These are phyloP conservation scores for Limnephilus rhombicus DNA, from an alignment of 2,888 invertebrate genomes.

Conservation along the genomic window DNA sequence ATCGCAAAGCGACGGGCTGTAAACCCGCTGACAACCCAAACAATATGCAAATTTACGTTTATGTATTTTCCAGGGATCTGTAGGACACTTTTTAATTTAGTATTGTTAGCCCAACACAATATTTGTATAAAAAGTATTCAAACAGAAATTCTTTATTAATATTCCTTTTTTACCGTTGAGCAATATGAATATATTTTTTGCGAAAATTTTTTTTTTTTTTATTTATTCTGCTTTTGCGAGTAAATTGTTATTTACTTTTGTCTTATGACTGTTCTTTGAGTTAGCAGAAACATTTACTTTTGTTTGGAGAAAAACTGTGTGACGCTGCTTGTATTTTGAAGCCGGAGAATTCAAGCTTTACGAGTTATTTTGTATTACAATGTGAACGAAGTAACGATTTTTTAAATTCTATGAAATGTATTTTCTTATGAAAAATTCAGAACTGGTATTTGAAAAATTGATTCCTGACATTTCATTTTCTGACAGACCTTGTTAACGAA, in stretches of 20 bases:
- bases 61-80: slow-evolving; percentile 1
- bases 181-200: neutral
- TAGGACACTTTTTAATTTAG: neutral
- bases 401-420: no score
- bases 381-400: no score
- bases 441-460: no score
- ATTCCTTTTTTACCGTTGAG: neutral
- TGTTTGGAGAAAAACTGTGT: neutral
- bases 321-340: neutral
- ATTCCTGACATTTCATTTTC: no score
- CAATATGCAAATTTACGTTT: slow-evolving; percentile 18
- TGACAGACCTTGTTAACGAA: no score
- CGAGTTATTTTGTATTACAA: no score
- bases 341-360: neutral
- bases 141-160: neutral
- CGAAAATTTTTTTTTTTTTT: neutral
- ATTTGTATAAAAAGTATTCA: neutral
- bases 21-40: neutral
- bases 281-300: neutral
- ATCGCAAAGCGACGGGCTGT: slow-evolving; percentile 17
- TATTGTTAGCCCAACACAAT: neutral
- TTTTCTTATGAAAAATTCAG: no score
- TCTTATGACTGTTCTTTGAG: neutral
- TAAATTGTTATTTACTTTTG: neutral
- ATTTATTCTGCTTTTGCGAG: neutral